A percentile compares a stretch with the other conserved stretches of the same genome.
phyloP scores from a whole-genome alignment of 2,888 invertebrate genomes.

The Elmis aenea region DNA sequence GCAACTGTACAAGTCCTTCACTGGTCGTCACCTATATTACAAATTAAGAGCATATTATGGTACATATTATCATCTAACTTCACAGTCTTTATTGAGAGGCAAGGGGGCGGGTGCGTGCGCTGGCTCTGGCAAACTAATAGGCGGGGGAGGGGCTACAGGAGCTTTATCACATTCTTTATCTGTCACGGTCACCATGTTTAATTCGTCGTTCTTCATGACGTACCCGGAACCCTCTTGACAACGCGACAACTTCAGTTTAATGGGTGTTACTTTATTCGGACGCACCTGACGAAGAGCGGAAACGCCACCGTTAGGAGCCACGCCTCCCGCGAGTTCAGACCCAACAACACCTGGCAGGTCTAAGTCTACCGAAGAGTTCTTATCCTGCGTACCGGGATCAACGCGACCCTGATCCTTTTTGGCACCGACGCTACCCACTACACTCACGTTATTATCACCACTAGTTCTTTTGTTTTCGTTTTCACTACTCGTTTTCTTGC shows the following conservation, averaged over 20 bases:
- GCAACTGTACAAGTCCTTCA: slow-evolving; percentile 40
- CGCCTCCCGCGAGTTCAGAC: slow-evolving; percentile 9
- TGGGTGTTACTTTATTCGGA: slow-evolving; percentile 68
- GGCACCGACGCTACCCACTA: slow-evolving; percentile 3
- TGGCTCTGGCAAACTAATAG: slow-evolving; percentile 22
- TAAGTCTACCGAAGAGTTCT: slow-evolving; percentile 13
- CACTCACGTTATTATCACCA: slow-evolving; percentile 15
- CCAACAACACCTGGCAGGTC: slow-evolving; percentile 9
- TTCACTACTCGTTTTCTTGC: slow-evolving; percentile 25
- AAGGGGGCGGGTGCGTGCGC: slow-evolving; percentile 46
- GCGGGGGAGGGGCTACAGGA: slow-evolving; percentile 32
- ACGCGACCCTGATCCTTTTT: slow-evolving; percentile 5
- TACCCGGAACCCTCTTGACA: slow-evolving; percentile 72
- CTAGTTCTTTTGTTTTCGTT: slow-evolving; percentile 31
- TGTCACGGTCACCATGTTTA: slow-evolving; percentile 33
- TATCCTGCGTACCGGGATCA: slow-evolving; percentile 12
- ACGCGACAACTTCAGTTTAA: slow-evolving; percentile 78
- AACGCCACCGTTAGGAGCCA: slow-evolving; percentile 30
- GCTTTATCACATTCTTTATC: slow-evolving; percentile 34
- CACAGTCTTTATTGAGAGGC: slow-evolving; percentile 74
- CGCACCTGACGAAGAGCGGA: slow-evolving; percentile 54
- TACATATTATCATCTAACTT: slow-evolving; percentile 77
- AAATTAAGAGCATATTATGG: slow-evolving; percentile 26
- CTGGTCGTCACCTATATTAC: slow-evolving; percentile 38
- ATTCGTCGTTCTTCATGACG: slow-evolving; percentile 50